phyloP scores from a whole-genome alignment of 53 echinoderm and acorn worm species.

The Echinarachnius parma region DNA sequence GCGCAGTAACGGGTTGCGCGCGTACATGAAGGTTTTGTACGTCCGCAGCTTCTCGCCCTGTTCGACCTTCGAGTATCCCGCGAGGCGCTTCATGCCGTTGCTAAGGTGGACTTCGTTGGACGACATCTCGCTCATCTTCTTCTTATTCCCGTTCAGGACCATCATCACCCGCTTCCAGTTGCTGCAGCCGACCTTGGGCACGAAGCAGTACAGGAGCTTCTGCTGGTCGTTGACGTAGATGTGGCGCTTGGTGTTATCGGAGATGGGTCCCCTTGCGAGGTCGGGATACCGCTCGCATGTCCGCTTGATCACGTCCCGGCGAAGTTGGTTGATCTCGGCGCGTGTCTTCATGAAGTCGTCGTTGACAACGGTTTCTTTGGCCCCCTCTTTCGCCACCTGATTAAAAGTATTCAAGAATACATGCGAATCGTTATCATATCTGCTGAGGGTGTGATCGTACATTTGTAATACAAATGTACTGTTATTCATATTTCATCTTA shows the following conservation, averaged over 20 bases:
- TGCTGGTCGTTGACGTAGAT: constrained; percentile 66
- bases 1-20: constrained; percentile 75
- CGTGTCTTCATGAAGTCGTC: constrained; percentile 63
- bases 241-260: constrained; percentile 68
- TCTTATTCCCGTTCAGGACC: constrained; percentile 69
- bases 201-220: constrained; percentile 75
- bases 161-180: constrained; percentile 92
- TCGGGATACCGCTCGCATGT: constrained; percentile 60
- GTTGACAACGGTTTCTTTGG: too few species aligned
- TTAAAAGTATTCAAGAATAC: too few species aligned
- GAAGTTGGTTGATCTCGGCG: constrained; percentile 43
- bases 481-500: too few species aligned
- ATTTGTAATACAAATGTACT: too few species aligned
- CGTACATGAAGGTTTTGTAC: constrained; percentile 79
- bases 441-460: too few species aligned
- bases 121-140: constrained; percentile 54
- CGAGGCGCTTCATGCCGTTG: constrained; percentile 72
- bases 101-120: constrained; percentile 79
- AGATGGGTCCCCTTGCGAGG: constrained; percentile 52
- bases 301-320: constrained; percentile 38
- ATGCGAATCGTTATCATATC: too few species aligned
- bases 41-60: constrained; percentile 48
- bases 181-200: constrained; percentile 85
- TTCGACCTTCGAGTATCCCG: constrained; percentile 49
- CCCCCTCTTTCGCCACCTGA: too few species aligned